Base-by-base conservation (phyloP, 2,797 vertebrate species). In the Sitta carolinensis region DNA sequence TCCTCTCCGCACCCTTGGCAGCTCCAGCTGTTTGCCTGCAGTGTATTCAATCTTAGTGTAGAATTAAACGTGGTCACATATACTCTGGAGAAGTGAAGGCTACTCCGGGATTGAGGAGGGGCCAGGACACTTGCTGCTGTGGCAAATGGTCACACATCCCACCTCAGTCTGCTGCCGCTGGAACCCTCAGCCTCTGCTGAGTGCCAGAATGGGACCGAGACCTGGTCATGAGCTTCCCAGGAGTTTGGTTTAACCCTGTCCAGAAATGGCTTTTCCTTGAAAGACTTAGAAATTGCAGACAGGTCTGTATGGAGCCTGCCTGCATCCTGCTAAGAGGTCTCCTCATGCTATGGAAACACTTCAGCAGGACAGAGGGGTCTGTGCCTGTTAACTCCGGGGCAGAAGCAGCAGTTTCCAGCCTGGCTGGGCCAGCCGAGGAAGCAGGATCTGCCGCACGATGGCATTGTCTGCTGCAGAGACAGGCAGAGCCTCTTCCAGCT, bases 171-270 rank as follows among this genome's bases (percentile, higher is more conserved):
- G 58, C 47, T 76, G 30, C 47, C 58, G 34, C 83, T 51, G 51
- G 16, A 51, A 27, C 38, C 25, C 32, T 64, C 13, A 16, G 73
- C 38, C 10, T 4, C 45, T 10, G 18, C 54, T 20, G 54, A 63
- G 34, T 32, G 50, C 50, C 26, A 3, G 18, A 13, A n/a, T 3
- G 25, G n/a, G 57, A n/a, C 42, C 0, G 0, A 26, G 40, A 34
- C 43, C 16, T 6, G 22, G 20, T 52, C 17, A 25, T 9, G 45
- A 66, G 11, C 29, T 36, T 47, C 55, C 40, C 29, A 9, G 74
- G 47, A 12, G 9, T n/a, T 52, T 52, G 38, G 18, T 40, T 66
- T 52, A 36, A 62, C 4, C 15, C 10, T 40, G 58, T 20, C 43
- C 50, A 58, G 36, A 66, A 82, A 57, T 5, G 9, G 29, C 27